Conservation (phyloP, 2,113 vertebrate genomes). For the Amia ocellicauda region DNA sequence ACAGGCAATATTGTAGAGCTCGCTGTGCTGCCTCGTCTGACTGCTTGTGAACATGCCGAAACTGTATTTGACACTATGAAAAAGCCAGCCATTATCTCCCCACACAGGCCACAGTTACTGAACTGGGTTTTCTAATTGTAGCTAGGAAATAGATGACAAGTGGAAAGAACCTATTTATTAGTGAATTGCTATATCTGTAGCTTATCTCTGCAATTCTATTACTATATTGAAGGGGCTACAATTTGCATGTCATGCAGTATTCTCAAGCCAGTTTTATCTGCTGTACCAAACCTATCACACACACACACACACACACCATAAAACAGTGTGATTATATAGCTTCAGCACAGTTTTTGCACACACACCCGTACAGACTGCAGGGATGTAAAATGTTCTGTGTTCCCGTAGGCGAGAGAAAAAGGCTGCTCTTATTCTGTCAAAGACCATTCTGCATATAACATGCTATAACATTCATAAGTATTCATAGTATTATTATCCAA, state of each 20-base stretch:
- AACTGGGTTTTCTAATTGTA: neutral
- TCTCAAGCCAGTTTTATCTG: neutral
- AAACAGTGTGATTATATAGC: too few species aligned
- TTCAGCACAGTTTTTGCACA: too few species aligned
- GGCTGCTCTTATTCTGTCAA: too few species aligned
- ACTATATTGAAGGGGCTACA: neutral
- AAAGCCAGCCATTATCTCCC: slow-evolving; percentile 29
- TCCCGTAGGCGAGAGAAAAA: too few species aligned
- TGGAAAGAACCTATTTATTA: slow-evolving; percentile 35
- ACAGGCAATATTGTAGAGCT: neutral
- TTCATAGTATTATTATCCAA: too few species aligned
- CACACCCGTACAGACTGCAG: too few species aligned
- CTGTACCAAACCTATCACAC: too few species aligned
- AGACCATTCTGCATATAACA: too few species aligned
- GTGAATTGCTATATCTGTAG: neutral
- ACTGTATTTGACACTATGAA: slow-evolving; percentile 40
- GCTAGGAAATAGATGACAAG: slow-evolving; percentile 24
- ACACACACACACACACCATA: too few species aligned
- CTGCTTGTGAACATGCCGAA: slow-evolving; percentile 20
- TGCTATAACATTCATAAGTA: too few species aligned
- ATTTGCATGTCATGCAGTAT: neutral
- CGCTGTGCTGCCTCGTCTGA: neutral
- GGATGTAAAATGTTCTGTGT: too few species aligned
- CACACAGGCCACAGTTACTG: neutral
- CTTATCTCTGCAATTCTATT: neutral